Conservation (phyloP, 2,797 vertebrate species). For the Cossypha dichroa region DNA sequence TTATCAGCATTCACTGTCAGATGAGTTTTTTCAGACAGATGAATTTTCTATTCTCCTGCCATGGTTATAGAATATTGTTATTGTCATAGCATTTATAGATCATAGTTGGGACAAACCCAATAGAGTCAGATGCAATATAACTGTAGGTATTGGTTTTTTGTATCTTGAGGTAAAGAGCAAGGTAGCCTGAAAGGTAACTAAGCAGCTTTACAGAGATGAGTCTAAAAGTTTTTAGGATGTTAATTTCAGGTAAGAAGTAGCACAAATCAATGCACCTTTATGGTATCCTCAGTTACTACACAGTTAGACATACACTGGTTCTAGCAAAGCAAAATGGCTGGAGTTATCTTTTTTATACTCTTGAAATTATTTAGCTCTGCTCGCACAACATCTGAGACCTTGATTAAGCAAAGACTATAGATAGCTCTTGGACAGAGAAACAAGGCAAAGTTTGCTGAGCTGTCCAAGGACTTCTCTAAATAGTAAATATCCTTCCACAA, state of each 20-base stretch:
- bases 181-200: neutral
- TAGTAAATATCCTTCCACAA: neutral
- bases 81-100: neutral
- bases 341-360: neutral
- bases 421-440: neutral
- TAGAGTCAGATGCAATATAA: neutral
- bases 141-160: neutral
- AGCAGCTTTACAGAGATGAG: neutral
- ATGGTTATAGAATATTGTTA: neutral
- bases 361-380: neutral
- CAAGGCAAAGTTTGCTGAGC: neutral
- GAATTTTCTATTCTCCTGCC: neutral
- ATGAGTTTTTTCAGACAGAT: neutral
- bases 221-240: neutral
- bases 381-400: conserved; percentile 6
- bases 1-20: neutral
- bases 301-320: neutral
- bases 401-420: neutral
- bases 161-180: neutral
- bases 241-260: neutral
- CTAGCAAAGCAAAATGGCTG: neutral
- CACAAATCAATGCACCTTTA: neutral
- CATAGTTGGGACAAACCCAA: neutral
- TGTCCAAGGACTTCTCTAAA: conserved; percentile 6
- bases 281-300: neutral